Conservation (phyloP, 92 coral and sea anemone genomes). For the Heteractis magnifica region DNA sequence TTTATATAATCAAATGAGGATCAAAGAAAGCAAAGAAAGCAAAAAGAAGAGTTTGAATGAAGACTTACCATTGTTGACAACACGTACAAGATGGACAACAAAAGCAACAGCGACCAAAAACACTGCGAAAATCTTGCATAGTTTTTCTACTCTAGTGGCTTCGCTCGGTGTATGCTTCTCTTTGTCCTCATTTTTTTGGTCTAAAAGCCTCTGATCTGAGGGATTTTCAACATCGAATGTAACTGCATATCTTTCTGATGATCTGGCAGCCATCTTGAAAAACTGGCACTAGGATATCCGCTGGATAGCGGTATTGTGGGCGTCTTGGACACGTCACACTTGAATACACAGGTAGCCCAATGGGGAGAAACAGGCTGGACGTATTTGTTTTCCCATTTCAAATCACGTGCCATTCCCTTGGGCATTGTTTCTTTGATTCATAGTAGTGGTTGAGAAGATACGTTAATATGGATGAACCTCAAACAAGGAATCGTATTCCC, state of each 20-base stretch:
- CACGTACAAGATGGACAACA: conserved; percentile 71
- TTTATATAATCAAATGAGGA: not conserved
- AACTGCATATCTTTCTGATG: conserved; percentile 13
- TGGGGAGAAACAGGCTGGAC: too few relatives aligned
- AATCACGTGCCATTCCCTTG: too few relatives aligned
- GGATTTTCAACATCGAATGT: conserved; percentile 21
- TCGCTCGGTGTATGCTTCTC: not conserved
- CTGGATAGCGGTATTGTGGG: conserved; percentile 14
- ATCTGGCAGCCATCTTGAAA: conserved; percentile 49
- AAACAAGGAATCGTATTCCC: too few relatives aligned
- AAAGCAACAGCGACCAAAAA: conserved; percentile 60
- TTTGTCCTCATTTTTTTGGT: conserved; percentile 5
- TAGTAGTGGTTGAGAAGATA: too few relatives aligned
- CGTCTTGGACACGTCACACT: not conserved
- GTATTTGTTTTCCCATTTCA: too few relatives aligned
- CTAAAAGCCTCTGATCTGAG: not conserved
- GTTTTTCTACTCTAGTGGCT: conserved; percentile 59
- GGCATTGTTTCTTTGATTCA: too few relatives aligned
- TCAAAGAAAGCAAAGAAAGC: not conserved
- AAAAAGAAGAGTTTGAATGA: not conserved
- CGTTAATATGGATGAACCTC: too few relatives aligned
- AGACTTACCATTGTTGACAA: conserved; percentile 64
- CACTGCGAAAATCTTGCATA: conserved; percentile 73
- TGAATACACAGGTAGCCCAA: too few relatives aligned
- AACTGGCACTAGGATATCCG: not conserved